phyloP scores from a whole-genome alignment of 2,888 invertebrate genomes.

The Andrena trimmerana region DNA sequence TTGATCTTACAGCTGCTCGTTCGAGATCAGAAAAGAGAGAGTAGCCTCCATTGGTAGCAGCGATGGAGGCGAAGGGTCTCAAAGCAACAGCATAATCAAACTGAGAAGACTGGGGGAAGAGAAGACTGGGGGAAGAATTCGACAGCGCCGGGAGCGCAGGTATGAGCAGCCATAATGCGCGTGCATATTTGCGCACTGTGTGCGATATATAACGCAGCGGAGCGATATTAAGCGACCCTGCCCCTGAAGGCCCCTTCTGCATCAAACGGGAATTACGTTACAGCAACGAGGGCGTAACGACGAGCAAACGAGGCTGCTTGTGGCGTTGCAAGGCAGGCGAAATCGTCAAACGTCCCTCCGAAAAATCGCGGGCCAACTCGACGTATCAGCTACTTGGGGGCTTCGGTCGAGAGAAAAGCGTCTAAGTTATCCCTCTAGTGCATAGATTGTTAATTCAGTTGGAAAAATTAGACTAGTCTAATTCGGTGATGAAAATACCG shows the following conservation, averaged over 20 bases:
- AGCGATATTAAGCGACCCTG: slow-evolving; percentile 62
- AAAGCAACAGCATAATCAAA: not conserved
- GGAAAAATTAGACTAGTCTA: no score
- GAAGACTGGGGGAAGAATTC: slow-evolving; percentile 11
- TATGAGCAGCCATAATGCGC: slow-evolving; percentile 69
- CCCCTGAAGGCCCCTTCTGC: slow-evolving; percentile 51
- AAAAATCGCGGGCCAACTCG: slow-evolving; percentile 54
- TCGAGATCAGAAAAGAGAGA: no score
- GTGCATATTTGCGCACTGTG: slow-evolving; percentile 56
- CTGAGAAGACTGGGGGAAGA: not conserved
- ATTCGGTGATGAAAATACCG: no score
- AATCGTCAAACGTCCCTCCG: slow-evolving; percentile 50
- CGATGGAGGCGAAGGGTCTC: not conserved
- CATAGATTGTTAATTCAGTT: no score
- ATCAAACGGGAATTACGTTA: slow-evolving; percentile 70
- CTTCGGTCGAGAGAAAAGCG: not conserved
- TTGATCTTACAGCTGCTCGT: no score
- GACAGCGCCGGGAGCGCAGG: slow-evolving; percentile 29
- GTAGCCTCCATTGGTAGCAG: no score
- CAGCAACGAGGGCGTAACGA: slow-evolving; percentile 68
- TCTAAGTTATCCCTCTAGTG: no score
- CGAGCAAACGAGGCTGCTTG: slow-evolving; percentile 66
- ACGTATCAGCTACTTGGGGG: not conserved
- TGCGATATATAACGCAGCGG: slow-evolving; percentile 52
- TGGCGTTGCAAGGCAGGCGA: slow-evolving; percentile 1